A percentile compares a stretch with the other conserved stretches of the same genome.
Evolutionary conservation across 2,888 invertebrate species (phyloP).

Genomic region (Julus scandinavius): DNA sequence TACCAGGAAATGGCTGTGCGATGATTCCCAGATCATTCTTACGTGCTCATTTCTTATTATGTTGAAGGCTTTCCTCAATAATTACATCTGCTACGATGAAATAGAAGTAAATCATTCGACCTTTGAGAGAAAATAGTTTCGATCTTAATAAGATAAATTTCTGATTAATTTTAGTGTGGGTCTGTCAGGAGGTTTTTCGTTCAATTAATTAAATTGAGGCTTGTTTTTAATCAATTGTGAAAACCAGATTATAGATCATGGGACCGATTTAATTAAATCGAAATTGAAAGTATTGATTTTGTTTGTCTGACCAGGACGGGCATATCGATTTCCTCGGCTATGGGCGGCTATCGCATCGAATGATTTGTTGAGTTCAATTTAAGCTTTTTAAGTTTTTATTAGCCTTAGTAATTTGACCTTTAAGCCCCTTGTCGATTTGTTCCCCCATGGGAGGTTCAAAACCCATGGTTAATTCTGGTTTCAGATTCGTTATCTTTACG

Average conservation of each 20-base stretch:
- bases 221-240: constrained; percentile 7
- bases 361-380: not conserved
- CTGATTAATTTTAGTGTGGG: not conserved
- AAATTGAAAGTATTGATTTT: constrained; percentile 1
- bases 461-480: not conserved
- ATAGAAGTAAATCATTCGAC: not conserved
- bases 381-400: not conserved
- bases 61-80: constrained; percentile 14
- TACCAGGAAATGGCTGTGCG: too few relatives aligned
- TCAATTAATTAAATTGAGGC: not conserved
- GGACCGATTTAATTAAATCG: not conserved
- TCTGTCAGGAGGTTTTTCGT: not conserved
- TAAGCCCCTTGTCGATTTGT: not conserved
- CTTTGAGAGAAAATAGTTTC: not conserved
- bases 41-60: not conserved
- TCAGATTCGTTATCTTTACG: not conserved
- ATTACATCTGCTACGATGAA: not conserved
- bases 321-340: not conserved
- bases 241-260: constrained; percentile 15
- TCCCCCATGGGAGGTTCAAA: not conserved
- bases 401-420: not conserved
- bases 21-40: too few relatives aligned
- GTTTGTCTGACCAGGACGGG: not conserved
- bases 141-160: not conserved
- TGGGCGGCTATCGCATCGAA: not conserved